phyloP scores from a whole-genome alignment of 35 echinoderm and acorn worm species.

The Chiridota heheva region DNA sequence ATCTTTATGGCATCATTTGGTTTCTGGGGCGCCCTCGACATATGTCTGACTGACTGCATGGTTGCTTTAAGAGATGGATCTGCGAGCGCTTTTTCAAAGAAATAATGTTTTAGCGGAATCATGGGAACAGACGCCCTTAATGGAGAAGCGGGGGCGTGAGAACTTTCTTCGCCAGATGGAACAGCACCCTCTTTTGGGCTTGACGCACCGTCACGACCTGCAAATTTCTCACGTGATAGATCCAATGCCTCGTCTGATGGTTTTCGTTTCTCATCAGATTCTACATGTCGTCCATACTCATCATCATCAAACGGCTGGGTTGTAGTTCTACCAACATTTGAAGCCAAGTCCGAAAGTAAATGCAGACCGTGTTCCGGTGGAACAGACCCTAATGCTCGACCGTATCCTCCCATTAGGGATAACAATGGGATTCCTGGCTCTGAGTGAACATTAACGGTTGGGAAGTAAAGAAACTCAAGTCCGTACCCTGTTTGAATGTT shows the following conservation, averaged over 20 bases:
- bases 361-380: conserved; percentile 47
- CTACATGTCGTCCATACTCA: background rate
- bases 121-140: conserved; percentile 19
- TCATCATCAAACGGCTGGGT: no score
- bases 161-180: conserved; percentile 26
- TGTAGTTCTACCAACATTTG: background rate
- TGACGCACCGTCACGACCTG: conserved; percentile 10
- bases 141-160: conserved; percentile 26
- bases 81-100: background rate
- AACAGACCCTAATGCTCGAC: conserved; percentile 2
- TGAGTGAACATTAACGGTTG: conserved; percentile 30
- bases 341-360: conserved; percentile 32
- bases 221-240: conserved; percentile 1
- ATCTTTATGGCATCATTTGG: background rate
- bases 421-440: conserved; percentile 34
- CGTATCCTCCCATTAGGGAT: conserved; percentile 11
- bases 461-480: conserved; percentile 31
- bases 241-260: conserved; percentile 38
- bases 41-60: no score
- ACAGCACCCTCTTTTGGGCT: conserved; percentile 36
- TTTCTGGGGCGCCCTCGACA: background rate
- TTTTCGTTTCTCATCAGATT: background rate
- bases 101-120: conserved; percentile 6
- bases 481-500: conserved; percentile 42
- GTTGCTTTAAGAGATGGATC: background rate